Evolutionary conservation across 2,113 vertebrate species (phyloP).

Genomic region (Prionailurus viverrinus): DNA sequence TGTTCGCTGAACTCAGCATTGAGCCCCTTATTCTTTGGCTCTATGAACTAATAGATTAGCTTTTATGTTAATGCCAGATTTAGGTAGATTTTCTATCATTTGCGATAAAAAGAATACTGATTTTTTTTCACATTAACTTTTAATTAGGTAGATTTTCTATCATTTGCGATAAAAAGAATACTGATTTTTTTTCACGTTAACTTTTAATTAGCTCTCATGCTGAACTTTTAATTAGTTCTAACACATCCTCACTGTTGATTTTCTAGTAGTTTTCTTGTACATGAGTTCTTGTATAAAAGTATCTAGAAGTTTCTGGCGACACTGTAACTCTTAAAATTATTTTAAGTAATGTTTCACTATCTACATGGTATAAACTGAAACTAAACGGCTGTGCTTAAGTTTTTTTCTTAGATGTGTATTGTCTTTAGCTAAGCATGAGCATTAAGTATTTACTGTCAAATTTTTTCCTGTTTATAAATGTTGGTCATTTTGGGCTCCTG

Average conservation of each 20-base stretch:
- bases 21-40: not conserved
- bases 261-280: not conserved
- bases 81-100: not conserved
- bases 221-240: constrained; percentile 46
- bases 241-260: not conserved
- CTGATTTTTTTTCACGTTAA: not conserved
- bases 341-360: constrained; percentile 37
- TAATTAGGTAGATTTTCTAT: not conserved
- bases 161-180: not conserved
- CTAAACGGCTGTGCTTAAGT: not conserved
- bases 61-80: not conserved
- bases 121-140: not conserved
- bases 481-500: not conserved
- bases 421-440: constrained; percentile 13
- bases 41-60: not conserved
- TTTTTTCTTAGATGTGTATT: not conserved
- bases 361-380: not conserved
- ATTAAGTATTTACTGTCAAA: not conserved
- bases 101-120: not conserved
- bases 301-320: not conserved
- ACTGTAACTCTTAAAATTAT: not conserved
- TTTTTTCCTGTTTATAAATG: constrained; percentile 40
- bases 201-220: not conserved
- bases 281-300: not conserved
- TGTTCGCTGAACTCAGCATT: not conserved